phyloP scores from a whole-genome alignment of 2,888 invertebrate genomes.

The Lepidochitona cinerea region DNA sequence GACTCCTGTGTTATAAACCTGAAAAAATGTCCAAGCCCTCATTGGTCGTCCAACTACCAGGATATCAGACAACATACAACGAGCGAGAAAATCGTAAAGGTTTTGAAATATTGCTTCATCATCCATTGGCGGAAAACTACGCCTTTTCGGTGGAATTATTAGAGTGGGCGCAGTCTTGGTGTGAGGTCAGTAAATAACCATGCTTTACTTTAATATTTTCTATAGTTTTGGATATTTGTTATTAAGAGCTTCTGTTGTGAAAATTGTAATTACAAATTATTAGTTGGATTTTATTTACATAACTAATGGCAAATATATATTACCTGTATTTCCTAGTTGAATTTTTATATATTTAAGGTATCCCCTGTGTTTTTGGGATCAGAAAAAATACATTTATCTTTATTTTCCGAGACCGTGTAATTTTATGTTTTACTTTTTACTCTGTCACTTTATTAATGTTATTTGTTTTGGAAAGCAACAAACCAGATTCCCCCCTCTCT shows the following conservation, averaged over 20 bases:
- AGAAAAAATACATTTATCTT: too few relatives aligned
- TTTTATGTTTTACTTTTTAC: too few relatives aligned
- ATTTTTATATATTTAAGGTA: too few relatives aligned
- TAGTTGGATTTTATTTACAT: too few relatives aligned
- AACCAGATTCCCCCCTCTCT: too few relatives aligned
- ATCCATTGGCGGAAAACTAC: conserved; percentile 53
- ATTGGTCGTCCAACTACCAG: conserved; percentile 48
- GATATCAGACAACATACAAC: conserved; percentile 48
- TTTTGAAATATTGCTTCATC: conserved; percentile 56
- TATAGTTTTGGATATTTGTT: neutral
- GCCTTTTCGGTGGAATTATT: conserved; percentile 57
- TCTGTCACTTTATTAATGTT: too few relatives aligned
- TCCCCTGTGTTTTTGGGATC: too few relatives aligned
- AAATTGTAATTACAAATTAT: too few relatives aligned
- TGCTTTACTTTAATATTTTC: neutral
- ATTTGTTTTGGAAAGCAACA: too few relatives aligned
- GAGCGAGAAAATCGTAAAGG: conserved; percentile 52
- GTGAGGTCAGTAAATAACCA: conserved; percentile 59
- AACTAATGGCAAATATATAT: too few relatives aligned
- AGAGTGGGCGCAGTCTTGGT: conserved; percentile 61
- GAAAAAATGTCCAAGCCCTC: conserved; percentile 56
- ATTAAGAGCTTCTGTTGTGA: neutral
- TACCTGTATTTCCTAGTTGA: too few relatives aligned
- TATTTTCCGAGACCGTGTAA: too few relatives aligned
- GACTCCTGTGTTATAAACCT: conserved; percentile 56